A percentile compares a stretch with the other conserved stretches of the same genome.
Evolutionary conservation across 2,888 invertebrate genomes (phyloP).

Genomic region (Ferrisia virgata): DNA sequence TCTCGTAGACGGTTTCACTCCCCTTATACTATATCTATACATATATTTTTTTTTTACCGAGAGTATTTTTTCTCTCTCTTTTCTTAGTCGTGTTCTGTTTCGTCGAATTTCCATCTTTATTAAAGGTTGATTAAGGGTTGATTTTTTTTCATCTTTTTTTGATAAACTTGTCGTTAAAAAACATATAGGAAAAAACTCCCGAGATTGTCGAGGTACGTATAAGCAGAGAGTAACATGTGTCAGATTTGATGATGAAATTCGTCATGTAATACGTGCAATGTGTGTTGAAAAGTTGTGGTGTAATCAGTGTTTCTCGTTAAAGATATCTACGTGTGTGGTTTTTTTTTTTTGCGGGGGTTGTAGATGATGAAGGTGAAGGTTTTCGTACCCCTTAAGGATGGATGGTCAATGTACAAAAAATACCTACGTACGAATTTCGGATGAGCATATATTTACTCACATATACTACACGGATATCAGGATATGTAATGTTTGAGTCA

Average conservation of each 20-base stretch:
- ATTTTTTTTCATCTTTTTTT: constrained; percentile 16
- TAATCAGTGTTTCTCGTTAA: too few relatives aligned
- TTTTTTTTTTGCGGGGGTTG: neutral
- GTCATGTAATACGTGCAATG: constrained; percentile 4
- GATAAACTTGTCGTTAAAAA: constrained; percentile 11
- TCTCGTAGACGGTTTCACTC: neutral
- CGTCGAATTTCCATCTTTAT: constrained; percentile 20
- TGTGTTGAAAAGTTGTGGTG: constrained; percentile 15
- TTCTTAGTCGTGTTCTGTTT: neutral
- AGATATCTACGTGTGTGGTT: too few relatives aligned
- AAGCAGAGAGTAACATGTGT: neutral
- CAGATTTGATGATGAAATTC: constrained; percentile 5
- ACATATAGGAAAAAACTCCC: neutral
- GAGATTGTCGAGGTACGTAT: neutral
- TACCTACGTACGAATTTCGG: neutral
- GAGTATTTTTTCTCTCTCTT: neutral
- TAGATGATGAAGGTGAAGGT: neutral
- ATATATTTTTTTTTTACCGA: neutral
- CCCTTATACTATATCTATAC: too few relatives aligned
- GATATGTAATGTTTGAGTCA: neutral
- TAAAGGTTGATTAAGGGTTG: constrained; percentile 18
- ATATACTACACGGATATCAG: neutral
- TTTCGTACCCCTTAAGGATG: too few relatives aligned
- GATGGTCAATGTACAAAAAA: neutral
- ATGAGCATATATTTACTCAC: neutral